A percentile compares a stretch with the other conserved stretches of the same genome.
These are phyloP conservation scores for Stenchaetothrips biformis DNA, from an alignment of 2,888 invertebrate genomes.

Conservation along the genomic window DNA sequence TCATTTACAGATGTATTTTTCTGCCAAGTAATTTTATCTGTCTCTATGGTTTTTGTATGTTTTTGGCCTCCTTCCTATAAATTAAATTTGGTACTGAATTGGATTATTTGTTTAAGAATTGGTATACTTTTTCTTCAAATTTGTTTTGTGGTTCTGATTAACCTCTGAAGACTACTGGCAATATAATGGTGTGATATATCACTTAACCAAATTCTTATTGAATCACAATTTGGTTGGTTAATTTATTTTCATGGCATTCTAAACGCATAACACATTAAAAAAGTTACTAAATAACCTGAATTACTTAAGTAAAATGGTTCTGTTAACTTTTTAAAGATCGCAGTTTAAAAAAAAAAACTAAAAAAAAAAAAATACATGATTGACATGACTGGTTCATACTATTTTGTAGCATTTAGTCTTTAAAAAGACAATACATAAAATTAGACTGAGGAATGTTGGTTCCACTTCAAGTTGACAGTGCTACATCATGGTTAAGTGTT, in stretches of 20 bases:
- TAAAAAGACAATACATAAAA: constrained; percentile 17
- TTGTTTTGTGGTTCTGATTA: neutral
- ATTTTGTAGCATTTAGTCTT: constrained; percentile 25
- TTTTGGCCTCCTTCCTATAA: neutral
- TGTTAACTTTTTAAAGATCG: neutral
- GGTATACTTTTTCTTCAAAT: neutral
- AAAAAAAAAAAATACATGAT: constrained; percentile 4
- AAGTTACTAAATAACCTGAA: too few relatives aligned
- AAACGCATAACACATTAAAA: neutral
- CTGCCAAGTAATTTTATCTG: too few relatives aligned
- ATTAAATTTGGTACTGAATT: neutral
- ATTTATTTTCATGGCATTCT: neutral
- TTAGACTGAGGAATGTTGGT: constrained; percentile 18
- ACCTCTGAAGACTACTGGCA: too few relatives aligned
- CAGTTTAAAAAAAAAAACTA: neutral
- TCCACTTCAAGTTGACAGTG: neutral
- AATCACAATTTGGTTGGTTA: too few relatives aligned
- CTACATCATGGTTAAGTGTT: neutral
- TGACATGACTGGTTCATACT: constrained; percentile 21
- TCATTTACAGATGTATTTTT: too few relatives aligned
- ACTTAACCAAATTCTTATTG: too few relatives aligned
- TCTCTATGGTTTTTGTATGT: neutral
- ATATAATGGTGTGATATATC: too few relatives aligned
- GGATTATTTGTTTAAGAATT: neutral
- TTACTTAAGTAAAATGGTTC: neutral